These are phyloP conservation scores for Trachymyrmex septentrionalis DNA, from an alignment of 1,140 invertebrate species.

Conservation along the genomic window DNA sequence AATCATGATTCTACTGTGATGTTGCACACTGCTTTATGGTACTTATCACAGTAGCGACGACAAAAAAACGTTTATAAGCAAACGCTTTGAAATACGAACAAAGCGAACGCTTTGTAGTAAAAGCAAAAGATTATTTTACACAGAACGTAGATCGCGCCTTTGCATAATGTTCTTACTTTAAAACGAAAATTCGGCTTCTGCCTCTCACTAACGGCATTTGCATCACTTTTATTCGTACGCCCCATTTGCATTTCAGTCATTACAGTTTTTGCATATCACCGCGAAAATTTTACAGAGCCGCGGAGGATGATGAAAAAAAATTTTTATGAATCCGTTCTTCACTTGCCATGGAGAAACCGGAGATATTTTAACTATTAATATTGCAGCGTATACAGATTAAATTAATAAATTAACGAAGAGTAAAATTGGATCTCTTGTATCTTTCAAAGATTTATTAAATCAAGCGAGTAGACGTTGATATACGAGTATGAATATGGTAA, in stretches of 20 bases:
- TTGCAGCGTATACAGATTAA: not conserved
- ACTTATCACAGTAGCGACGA: not conserved
- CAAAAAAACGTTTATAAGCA: slow-evolving; percentile 29
- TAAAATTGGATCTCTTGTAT: not conserved
- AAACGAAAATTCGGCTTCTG: slow-evolving; percentile 35
- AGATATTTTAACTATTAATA: slow-evolving; percentile 14
- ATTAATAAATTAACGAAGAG: slow-evolving; percentile 7
- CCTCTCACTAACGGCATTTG: slow-evolving; percentile 21
- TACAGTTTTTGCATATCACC: slow-evolving; percentile 45
- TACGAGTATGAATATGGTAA: slow-evolving; percentile 17
- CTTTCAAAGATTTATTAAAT: not conserved
- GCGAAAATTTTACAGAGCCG: not conserved
- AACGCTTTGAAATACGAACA: slow-evolving; percentile 30
- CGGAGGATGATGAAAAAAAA: not conserved
- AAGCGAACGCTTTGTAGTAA: slow-evolving; percentile 16
- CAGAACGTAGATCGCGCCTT: not conserved
- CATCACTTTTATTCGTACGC: slow-evolving; percentile 41
- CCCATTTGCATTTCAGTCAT: slow-evolving; percentile 38
- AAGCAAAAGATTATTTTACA: slow-evolving; percentile 29
- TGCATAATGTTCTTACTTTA: slow-evolving; percentile 37
- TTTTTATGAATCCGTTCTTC: not conserved
- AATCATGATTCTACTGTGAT: not conserved
- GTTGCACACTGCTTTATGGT: not conserved
- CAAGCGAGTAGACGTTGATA: not conserved
- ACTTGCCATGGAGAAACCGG: too few relatives aligned